Evolutionary conservation across 2,113 vertebrate genomes (phyloP), one percentile per base, ranked within the genome.

Genomic region (Phylloscopus trochiloides): DNA sequence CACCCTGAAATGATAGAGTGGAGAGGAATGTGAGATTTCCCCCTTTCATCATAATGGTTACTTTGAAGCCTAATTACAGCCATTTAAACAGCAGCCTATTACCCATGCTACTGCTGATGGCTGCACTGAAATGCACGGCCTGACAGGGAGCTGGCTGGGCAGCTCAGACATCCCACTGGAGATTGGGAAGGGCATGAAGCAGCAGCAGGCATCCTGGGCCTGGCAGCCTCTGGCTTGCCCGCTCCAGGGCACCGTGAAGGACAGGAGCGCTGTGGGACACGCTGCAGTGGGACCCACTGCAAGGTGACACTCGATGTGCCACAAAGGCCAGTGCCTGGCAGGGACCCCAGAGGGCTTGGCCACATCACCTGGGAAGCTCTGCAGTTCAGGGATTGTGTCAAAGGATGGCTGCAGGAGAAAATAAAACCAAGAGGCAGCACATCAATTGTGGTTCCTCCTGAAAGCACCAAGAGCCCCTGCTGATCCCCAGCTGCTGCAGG

Each of bases 1-100:
- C 67, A 94, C 71, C 47, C 72, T 86, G 88, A 90, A 96, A 95
- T 90, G 88, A 96, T 28, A 95, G 90, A 31, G 86, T 17, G 43
- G 81, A 92, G 78, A 94, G 93, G 96, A 95, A 96, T 96, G 90
- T 62, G 34, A 93, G 74, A 96, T 97, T 88, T 79, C 55, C 81
- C 91, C 48, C 93, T 95, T 96, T 95, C 92, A 96, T 94, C 94
- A 94, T 93, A 80, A 95, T 92, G 85, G 82, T 96, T 94, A 86
- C 94, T 95, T 96, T 96, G 95, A 96, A 96, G 95, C 81, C 85
- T 96, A 96, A 96, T 96, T 91, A 95, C 89, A 96, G 86, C 75
- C 61, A 32, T 86, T 67, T 71, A 57, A 90, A n/a, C 59, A 45
- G 31, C 85, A 92, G 68, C 72, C 82, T 42, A 93, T 94, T 83